Evolutionary conservation across 2,888 invertebrate species (phyloP).

Genomic region (Chalcosyrphus nemorum): DNA sequence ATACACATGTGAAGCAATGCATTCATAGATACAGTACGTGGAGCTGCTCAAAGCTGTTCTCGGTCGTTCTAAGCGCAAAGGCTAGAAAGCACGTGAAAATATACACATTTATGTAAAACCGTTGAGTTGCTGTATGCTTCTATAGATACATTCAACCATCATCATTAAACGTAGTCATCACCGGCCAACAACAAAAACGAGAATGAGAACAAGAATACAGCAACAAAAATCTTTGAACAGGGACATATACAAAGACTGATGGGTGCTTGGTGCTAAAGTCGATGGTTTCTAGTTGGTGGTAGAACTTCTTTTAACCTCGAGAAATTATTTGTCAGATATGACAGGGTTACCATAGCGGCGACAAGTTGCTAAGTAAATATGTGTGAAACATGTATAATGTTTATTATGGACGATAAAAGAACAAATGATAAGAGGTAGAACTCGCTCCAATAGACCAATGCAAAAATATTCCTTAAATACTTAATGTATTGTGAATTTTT

Average conservation of each 20-base stretch:
- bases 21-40: conserved; percentile 20
- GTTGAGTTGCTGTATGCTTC: conserved; percentile 38
- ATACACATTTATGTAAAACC: conserved; percentile 45
- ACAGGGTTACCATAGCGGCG: conserved; percentile 45
- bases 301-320: conserved; percentile 49
- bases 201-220: conserved; percentile 24
- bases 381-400: too few species aligned
- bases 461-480: too few species aligned
- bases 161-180: conserved; percentile 46
- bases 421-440: too few species aligned
- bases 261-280: conserved; percentile 22
- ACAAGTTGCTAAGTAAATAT: neutral
- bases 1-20: conserved; percentile 41
- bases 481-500: too few species aligned
- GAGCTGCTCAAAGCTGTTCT: neutral
- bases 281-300: conserved; percentile 29
- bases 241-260: conserved; percentile 41
- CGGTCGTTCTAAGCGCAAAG: conserved; percentile 40
- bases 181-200: conserved; percentile 17
- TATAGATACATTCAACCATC: conserved; percentile 38
- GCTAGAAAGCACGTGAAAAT: conserved; percentile 56
- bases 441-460: too few species aligned
- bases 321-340: conserved; percentile 38
- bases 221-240: conserved; percentile 48
- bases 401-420: too few species aligned